Conservation (phyloP, 2,888 invertebrate species). For the Chrysina gloriosa region DNA sequence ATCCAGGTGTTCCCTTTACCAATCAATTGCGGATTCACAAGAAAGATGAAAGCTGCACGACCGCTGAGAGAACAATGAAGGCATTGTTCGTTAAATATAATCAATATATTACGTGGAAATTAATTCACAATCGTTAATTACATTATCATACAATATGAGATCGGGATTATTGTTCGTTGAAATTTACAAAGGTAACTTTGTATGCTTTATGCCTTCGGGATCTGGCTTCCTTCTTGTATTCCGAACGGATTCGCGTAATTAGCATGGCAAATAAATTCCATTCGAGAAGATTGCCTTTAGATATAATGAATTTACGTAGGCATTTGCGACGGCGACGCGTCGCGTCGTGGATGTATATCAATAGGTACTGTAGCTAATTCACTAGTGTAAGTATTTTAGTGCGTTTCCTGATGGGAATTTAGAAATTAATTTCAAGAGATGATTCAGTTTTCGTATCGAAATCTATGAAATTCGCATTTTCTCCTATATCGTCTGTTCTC, state of each 20-base stretch:
- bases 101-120: conserved; percentile 23
- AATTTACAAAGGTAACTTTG: conserved; percentile 22
- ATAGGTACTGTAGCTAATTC: neutral
- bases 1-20: neutral
- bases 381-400: no score
- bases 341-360: conserved; percentile 18
- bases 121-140: conserved; percentile 33
- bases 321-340: neutral
- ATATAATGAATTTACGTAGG: neutral
- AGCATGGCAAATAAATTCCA: conserved; percentile 2
- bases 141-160: conserved; percentile 37
- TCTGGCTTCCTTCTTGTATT: conserved; percentile 20
- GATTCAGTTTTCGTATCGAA: no score
- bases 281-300: conserved; percentile 10
- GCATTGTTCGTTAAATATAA: conserved; percentile 24
- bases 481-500: no score
- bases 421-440: no score
- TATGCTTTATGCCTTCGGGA: conserved; percentile 10
- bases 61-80: conserved; percentile 10
- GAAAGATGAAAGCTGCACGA: conserved; percentile 11
- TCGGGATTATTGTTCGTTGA: conserved; percentile 16
- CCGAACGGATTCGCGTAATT: conserved; percentile 17
- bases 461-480: no score
- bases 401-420: no score
- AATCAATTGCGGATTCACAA: neutral